A percentile compares a stretch with the other conserved stretches of the same genome.
Evolutionary conservation across 2,113 vertebrate genomes (phyloP).

Genomic region (Platycercus adscitus): DNA sequence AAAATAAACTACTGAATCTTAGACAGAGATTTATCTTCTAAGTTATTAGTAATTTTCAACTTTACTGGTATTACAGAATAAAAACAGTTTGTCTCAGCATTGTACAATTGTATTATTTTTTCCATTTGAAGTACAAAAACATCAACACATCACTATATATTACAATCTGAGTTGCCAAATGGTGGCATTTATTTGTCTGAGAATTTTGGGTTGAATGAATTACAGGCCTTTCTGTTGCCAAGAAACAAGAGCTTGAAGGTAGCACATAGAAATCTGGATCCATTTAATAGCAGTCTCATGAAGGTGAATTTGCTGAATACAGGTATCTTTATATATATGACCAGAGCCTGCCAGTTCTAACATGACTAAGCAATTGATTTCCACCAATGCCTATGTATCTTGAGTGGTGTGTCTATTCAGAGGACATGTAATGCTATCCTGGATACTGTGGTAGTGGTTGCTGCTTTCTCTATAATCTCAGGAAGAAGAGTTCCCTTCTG

Average conservation of each 20-base stretch:
- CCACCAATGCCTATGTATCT: neutral
- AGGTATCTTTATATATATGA: neutral
- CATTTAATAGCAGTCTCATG: neutral
- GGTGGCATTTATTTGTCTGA: neutral
- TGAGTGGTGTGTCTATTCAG: neutral
- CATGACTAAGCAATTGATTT: neutral
- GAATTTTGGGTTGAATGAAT: neutral
- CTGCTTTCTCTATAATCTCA: neutral
- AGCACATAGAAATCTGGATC: neutral
- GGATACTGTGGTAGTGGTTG: fast-evolving
- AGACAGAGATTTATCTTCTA: neutral
- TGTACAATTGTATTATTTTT: neutral
- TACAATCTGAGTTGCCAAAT: neutral
- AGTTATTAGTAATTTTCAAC: neutral
- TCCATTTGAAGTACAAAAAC: neutral
- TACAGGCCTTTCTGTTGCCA: neutral
- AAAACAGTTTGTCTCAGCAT: neutral
- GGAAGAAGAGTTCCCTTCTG: neutral
- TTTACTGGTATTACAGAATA: neutral
- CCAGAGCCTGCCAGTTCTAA: fast-evolving
- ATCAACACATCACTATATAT: neutral
- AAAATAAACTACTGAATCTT: neutral
- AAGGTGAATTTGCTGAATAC: neutral
- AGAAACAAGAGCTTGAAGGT: neutral
- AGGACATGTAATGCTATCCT: neutral